These are phyloP conservation scores for Scolopax bukidnonensis DNA, from an alignment of 2,797 vertebrate species.

Conservation along the genomic window DNA sequence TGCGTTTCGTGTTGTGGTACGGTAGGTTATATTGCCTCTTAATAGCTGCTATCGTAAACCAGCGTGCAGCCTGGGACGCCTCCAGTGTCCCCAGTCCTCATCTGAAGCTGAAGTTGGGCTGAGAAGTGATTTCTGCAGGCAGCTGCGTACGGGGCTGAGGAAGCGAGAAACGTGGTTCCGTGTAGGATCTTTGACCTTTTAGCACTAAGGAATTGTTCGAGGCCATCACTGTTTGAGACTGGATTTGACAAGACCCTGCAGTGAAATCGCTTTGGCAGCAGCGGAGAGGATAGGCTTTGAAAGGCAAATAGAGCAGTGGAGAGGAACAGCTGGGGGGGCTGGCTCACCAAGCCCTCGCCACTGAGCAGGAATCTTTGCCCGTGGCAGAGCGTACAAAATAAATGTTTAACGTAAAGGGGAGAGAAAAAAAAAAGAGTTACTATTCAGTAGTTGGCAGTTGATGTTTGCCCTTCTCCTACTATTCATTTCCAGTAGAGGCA, in stretches of 20 bases:
- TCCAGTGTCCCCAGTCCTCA: background rate
- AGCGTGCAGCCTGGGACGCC: background rate
- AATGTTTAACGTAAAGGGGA: conserved; percentile 59
- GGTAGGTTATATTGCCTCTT: background rate
- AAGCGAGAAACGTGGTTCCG: background rate
- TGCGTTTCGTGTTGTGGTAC: background rate
- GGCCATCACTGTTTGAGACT: conserved; percentile 59
- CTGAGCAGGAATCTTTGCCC: conserved; percentile 59
- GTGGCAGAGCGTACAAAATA: conserved; percentile 51
- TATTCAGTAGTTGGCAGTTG: conserved; percentile 30
- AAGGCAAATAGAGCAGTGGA: conserved; percentile 68
- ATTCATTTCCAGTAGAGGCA: conserved; percentile 51
- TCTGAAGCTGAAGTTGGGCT: background rate
- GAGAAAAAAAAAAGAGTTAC: background rate
- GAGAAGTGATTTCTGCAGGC: background rate
- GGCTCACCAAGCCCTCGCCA: background rate
- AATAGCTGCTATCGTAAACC: background rate
- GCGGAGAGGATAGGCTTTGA: conserved; percentile 62
- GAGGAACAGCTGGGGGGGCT: conserved; percentile 61
- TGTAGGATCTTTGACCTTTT: conserved; percentile 62
- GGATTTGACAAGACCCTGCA: conserved; percentile 66
- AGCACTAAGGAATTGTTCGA: conserved; percentile 64
- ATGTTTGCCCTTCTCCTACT: conserved; percentile 17
- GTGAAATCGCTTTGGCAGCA: conserved; percentile 74
- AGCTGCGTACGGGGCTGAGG: background rate